These are phyloP conservation scores for Clavelina lepadiformis DNA, from an alignment of 23 tunicate genomes.

Conservation along the genomic window DNA sequence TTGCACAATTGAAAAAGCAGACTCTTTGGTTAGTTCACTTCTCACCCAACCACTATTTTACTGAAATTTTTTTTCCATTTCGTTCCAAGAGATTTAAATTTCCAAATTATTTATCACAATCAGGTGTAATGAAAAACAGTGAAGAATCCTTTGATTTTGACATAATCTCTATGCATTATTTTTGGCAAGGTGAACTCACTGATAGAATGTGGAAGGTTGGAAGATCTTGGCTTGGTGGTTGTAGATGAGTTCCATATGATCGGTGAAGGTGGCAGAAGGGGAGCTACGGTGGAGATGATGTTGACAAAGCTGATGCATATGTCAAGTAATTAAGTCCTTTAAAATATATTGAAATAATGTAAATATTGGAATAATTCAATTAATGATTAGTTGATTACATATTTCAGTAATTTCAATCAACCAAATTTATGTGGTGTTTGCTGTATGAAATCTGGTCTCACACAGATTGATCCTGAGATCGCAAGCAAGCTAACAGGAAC, in stretches of 20 bases:
- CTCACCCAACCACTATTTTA: no score
- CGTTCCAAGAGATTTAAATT: no score
- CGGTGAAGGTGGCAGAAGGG: conserved; percentile 90
- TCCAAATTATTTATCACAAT: no score
- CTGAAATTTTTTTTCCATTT: no score
- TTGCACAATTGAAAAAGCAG: conserved; percentile 92
- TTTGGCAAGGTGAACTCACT: conserved; percentile 68
- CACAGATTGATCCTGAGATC: no score
- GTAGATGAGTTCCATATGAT: conserved; percentile 95
- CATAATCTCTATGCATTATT: no score
- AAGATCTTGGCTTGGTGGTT: conserved; percentile 53
- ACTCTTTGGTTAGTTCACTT: conserved; percentile 59
- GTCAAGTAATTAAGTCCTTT: conserved; percentile 6
- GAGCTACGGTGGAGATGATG: conserved; percentile 70
- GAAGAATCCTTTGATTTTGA: no score
- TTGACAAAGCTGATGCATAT: conserved; percentile 70
- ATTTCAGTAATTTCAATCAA: neutral
- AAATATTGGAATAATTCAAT: neutral
- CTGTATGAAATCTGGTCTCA: no score
- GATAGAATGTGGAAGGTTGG: conserved; percentile 38
- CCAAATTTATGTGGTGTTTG: no score
- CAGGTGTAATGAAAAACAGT: no score
- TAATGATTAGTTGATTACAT: conserved; percentile 1
- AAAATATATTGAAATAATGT: neutral
- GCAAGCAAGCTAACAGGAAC: no score